Evolutionary conservation across 2,888 invertebrate species (phyloP).

Genomic region (Gortyna flavago): DNA sequence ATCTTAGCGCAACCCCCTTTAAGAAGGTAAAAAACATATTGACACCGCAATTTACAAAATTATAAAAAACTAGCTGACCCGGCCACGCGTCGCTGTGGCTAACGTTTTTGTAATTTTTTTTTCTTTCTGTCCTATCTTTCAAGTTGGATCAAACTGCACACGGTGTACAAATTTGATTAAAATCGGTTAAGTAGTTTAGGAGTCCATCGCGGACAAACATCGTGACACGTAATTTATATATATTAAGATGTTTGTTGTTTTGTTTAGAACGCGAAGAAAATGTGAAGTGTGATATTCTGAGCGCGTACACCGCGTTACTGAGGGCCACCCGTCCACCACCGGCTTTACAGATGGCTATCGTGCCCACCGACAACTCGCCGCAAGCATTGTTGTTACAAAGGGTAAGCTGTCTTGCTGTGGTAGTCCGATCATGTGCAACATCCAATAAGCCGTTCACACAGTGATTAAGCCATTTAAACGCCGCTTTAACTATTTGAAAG

Average conservation of each 20-base stretch:
- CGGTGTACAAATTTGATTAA: too few species aligned
- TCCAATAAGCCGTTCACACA: neutral
- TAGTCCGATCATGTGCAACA: neutral
- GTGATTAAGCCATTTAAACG: neutral
- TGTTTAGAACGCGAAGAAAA: slow-evolving; percentile 98
- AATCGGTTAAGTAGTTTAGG: too few species aligned
- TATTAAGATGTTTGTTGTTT: slow-evolving; percentile 13
- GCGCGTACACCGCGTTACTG: slow-evolving; percentile 97
- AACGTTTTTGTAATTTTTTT: too few species aligned
- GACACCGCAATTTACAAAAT: neutral
- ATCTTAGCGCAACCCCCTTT: neutral
- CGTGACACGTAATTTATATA: too few species aligned
- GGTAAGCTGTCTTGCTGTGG: slow-evolving; percentile 70
- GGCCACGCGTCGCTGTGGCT: too few species aligned
- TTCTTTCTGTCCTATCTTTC: too few species aligned
- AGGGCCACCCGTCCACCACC: slow-evolving; percentile 95
- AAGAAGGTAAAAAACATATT: too few species aligned
- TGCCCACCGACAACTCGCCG: slow-evolving; percentile 93
- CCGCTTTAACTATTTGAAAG: neutral
- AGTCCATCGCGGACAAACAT: too few species aligned
- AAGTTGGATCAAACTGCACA: too few species aligned
- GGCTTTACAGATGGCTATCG: slow-evolving; percentile 91
- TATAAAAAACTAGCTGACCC: too few species aligned
- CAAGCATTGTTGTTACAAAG: slow-evolving; percentile 90
- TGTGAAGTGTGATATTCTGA: slow-evolving; percentile 99